Conservation (phyloP, 2,113 vertebrate species). For the Grammomys surdaster region DNA sequence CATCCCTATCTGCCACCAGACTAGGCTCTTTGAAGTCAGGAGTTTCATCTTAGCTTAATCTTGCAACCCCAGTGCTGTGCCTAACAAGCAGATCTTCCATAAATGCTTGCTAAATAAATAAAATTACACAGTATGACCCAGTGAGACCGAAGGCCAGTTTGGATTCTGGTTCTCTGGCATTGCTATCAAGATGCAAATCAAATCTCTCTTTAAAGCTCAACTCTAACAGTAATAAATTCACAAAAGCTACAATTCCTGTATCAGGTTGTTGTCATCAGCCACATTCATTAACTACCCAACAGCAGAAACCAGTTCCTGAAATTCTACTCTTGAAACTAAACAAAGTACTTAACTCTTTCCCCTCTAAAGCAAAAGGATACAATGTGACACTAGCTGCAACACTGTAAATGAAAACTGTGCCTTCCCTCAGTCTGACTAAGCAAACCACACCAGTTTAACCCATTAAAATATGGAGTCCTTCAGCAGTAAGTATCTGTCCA, state of each 20-base stretch:
- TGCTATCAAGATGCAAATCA: conserved; percentile 11
- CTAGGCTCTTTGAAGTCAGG: conserved; percentile 24
- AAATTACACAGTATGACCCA: not conserved
- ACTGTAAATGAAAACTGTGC: conserved; percentile 43
- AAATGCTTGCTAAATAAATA: conserved; percentile 44
- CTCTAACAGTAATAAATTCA: conserved; percentile 36
- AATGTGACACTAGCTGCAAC: conserved; percentile 62
- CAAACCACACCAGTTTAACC: conserved; percentile 22
- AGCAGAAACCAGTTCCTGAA: conserved; percentile 46
- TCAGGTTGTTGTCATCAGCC: not conserved
- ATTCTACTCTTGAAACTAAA: conserved; percentile 55
- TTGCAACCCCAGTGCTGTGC: not conserved
- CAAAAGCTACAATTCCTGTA: conserved; percentile 12
- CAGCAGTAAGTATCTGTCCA: not conserved
- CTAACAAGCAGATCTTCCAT: not conserved
- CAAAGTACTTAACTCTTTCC: conserved; percentile 1
- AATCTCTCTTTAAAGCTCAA: conserved; percentile 36
- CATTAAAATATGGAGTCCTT: conserved; percentile 35
- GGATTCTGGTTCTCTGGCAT: conserved; percentile 29
- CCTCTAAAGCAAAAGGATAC: conserved; percentile 60
- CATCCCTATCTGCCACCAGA: not conserved
- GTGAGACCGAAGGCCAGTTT: not conserved
- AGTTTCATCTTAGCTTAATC: conserved; percentile 54
- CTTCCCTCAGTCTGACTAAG: not conserved
- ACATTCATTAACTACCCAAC: not conserved